Base-by-base conservation (phyloP, 2,888 invertebrate species). In the Scelioninae gen. 1 region DNA sequence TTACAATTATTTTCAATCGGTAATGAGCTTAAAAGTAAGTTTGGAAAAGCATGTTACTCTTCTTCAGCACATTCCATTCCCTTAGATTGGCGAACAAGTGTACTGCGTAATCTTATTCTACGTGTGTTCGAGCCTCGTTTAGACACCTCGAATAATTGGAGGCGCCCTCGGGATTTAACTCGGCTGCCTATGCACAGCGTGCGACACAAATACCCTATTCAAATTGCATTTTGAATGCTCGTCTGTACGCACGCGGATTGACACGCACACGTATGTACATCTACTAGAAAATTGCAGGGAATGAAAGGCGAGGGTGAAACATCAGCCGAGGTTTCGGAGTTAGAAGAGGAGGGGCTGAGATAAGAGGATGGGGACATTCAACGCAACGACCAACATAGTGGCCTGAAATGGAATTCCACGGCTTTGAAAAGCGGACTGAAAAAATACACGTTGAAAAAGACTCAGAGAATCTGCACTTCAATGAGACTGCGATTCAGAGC, bases 61-160 rank as follows among this genome's bases (percentile, higher is more conserved):
- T 81, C 71, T 53, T 65, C 62, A n/a, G 71, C 63, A 65, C 60
- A 71, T 71, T 69, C 71, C 71, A 71, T 71, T 69, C 34, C 63
- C 47, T 65, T 10, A 40, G 75, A 81, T 75, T 60, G 75, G 56
- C 69, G 63, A 81, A 63, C 69, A 81, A 81, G 63, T 62, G 65
- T 75, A 63, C 51, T 47, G 62, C 76, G 66, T 82, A 78, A 82
- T 83, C 78, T 83, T 78, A 83, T 75, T 78, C 56, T 51, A 49
- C 55, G 78, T 75, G 51, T 75, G 69, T 79, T 75, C 72, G 56
- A 69, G 75, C 56, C 69, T 74, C 53, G 74, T 60, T 78, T 74
- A 77, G 78, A 82, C 74, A 74, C 82, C 62, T 82, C 69, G 68
- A 68, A 82, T 82, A 74, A 82, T 82, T 82, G 82, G 68, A 63